These are phyloP conservation scores for Colius striatus DNA, from an alignment of 2,113 vertebrate genomes.

Conservation along the genomic window DNA sequence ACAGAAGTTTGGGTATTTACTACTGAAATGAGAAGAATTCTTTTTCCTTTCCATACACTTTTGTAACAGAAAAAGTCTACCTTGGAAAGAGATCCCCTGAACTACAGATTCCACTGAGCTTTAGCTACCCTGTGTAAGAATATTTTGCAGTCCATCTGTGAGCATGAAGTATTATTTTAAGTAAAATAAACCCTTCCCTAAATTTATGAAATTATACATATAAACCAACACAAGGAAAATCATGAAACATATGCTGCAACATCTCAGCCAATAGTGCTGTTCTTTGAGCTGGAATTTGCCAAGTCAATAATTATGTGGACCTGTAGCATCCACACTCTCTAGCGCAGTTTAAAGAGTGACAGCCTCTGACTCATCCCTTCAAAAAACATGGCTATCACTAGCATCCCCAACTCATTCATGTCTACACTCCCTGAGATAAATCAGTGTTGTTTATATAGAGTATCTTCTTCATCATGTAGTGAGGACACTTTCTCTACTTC, in stretches of 20 bases:
- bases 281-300: background rate
- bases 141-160: background rate
- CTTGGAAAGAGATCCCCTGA: background rate
- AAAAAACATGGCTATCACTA: background rate
- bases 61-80: background rate
- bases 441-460: background rate
- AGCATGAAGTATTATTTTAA: background rate
- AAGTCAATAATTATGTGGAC: background rate
- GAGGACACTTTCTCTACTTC: background rate
- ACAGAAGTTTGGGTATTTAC: background rate
- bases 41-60: background rate
- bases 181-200: background rate
- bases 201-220: background rate
- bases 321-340: background rate
- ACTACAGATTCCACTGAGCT: background rate
- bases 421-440: background rate
- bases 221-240: background rate
- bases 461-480: background rate
- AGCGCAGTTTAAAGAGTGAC: background rate
- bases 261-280: background rate
- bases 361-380: background rate
- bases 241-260: background rate
- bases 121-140: background rate
- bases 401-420: background rate
- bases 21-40: background rate